Base-by-base conservation (phyloP, 1,140 invertebrate genomes). In the Drosophila sechellia region DNA sequence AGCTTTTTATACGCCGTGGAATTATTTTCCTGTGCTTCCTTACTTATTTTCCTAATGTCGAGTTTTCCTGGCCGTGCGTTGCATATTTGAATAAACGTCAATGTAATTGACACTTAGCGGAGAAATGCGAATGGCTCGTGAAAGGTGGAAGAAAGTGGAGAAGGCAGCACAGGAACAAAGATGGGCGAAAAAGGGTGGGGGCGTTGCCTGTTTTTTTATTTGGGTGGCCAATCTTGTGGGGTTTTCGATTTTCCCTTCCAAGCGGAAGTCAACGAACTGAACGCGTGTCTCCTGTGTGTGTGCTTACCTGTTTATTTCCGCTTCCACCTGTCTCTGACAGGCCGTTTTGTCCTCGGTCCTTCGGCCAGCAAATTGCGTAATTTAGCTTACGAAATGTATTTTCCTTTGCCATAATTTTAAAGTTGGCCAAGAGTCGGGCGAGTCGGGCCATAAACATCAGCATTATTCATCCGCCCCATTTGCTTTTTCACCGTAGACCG, bases 1-100 rank as follows among this genome's bases (percentile, higher is more conserved):
- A 45, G 45, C 39, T 54, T 74, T 55, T 31, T 56, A 50, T 75
- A 46, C 52, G 57, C 59, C 39, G 64, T 68, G 57, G 48, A 73
- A 69, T 79, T 79, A 48, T 73, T 73, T 22, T 39, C 46, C 15
- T 25, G 20, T 39, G 6, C 34, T 20, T 46, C 6, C 31, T 45
- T 46, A 22, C 31, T 39, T 31, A 11, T 50, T 46, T n/a, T 37
- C 8, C 13, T 54, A 77, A 77, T 77, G 76, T 64, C 68, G 50
- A 72, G 70, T 75, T 73, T 87, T 73, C 80, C 52, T 42, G 37
- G 52, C 56, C 63, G 65, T 77, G 79, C 84, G 52, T 56, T 75
- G 84, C 79, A 89, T 89, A 89, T 89, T 89, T 89, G 77, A 89
- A 89, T 89, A 84, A 89, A 89, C 84, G 84, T 89, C 84, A 89